These are phyloP conservation scores for Matsumurasca onukii DNA, from an alignment of 1,140 invertebrate species.

Conservation along the genomic window DNA sequence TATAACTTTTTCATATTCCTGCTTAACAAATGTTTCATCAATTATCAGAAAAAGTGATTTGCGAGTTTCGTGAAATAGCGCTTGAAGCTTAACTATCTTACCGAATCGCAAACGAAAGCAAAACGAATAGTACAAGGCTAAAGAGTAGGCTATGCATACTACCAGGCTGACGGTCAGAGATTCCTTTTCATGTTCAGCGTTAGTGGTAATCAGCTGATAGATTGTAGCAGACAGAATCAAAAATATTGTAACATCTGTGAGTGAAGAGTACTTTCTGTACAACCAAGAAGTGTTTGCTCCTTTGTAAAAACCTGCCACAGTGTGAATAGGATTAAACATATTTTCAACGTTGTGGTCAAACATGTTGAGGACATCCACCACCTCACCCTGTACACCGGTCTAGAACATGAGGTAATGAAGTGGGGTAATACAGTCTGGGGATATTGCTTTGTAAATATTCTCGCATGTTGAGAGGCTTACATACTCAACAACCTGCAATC, in stretches of 20 bases:
- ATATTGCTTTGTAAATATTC: too few relatives aligned
- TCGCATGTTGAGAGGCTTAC: too few relatives aligned
- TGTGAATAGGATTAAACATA: not conserved
- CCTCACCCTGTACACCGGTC: too few relatives aligned
- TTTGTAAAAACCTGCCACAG: conserved; percentile 1
- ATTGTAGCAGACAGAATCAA: not conserved
- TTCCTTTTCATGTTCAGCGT: not conserved
- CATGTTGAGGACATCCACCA: too few relatives aligned
- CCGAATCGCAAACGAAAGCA: not conserved
- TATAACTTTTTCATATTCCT: not conserved
- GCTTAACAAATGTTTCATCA: not conserved
- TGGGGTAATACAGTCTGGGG: too few relatives aligned
- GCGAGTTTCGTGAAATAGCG: not conserved
- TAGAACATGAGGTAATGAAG: too few relatives aligned
- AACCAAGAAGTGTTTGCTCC: not conserved
- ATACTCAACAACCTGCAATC: too few relatives aligned
- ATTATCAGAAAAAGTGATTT: not conserved
- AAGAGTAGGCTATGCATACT: not conserved
- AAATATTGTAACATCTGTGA: not conserved
- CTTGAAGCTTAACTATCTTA: not conserved
- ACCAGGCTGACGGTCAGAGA: conserved; percentile 7
- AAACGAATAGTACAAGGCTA: conserved; percentile 10
- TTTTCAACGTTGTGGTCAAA: too few relatives aligned
- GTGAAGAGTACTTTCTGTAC: not conserved
- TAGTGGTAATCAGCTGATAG: not conserved